A percentile compares a stretch with the other conserved stretches of the same genome.
Conservation (phyloP, 2,113 vertebrate genomes). For the Lasiurus borealis region DNA sequence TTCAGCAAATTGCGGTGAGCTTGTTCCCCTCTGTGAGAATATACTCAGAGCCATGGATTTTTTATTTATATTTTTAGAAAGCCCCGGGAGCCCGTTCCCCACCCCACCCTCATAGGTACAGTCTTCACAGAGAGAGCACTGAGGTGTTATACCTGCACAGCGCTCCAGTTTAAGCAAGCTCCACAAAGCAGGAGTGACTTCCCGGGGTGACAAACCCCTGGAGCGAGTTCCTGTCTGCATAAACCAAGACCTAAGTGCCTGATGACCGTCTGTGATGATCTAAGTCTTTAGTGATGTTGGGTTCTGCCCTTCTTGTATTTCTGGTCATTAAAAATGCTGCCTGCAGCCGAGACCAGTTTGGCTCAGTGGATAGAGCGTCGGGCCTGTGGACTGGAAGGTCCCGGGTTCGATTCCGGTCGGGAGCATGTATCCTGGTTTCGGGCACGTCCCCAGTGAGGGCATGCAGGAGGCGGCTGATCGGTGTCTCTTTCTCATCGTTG, state of each 20-base stretch:
- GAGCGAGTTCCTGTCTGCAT: background rate
- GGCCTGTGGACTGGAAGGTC: too few species aligned
- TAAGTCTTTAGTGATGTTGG: background rate
- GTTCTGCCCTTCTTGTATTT: background rate
- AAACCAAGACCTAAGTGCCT: background rate
- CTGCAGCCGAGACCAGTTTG: too few species aligned
- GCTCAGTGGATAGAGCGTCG: too few species aligned
- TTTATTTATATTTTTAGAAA: background rate
- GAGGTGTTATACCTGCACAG: background rate
- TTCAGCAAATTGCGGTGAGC: background rate
- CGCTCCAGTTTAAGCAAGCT: background rate
- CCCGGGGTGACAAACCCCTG: background rate
- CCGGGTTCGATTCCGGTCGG: too few species aligned
- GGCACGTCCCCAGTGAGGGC: too few species aligned
- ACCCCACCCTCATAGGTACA: background rate
- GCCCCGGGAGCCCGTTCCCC: background rate
- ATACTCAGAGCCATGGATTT: background rate
- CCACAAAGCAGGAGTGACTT: background rate
- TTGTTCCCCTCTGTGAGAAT: background rate
- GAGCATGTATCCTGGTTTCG: too few species aligned
- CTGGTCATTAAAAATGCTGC: background rate
- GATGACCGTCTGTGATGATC: background rate
- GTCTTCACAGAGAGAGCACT: background rate
- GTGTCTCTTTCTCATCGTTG: too few species aligned
- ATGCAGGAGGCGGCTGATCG: too few species aligned